phyloP scores from a whole-genome alignment of 2,888 invertebrate genomes.

The Melikaiella ostensackeni region DNA sequence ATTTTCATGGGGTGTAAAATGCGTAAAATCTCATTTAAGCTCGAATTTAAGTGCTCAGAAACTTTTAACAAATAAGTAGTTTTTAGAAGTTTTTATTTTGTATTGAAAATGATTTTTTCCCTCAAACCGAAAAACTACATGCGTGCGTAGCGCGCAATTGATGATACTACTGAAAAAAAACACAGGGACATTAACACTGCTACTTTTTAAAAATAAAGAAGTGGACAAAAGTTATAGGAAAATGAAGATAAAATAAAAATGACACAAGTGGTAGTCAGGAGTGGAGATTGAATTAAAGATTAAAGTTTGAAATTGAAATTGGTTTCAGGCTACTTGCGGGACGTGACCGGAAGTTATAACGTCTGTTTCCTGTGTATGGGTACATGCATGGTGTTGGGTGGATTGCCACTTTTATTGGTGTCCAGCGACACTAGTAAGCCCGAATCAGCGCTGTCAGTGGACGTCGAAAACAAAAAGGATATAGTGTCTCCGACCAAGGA shows the following conservation, averaged over 20 bases:
- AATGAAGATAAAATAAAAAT: not conserved
- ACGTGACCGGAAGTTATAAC: constrained; percentile 85
- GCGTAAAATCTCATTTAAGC: too few relatives aligned
- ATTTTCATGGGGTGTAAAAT: too few relatives aligned
- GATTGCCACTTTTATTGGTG: constrained; percentile 81
- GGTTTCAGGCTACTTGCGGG: constrained; percentile 81
- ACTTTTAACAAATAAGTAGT: too few relatives aligned
- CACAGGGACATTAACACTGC: too few relatives aligned
- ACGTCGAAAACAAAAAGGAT: constrained; percentile 35
- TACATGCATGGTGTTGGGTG: constrained; percentile 85
- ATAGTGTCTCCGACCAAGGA: constrained; percentile 22
- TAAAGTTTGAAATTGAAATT: constrained; percentile 26
- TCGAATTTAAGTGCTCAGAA: too few relatives aligned
- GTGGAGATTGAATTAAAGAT: not conserved
- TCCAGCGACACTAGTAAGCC: constrained; percentile 61
- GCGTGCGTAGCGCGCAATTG: too few relatives aligned
- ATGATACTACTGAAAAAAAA: too few relatives aligned
- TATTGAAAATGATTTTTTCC: too few relatives aligned
- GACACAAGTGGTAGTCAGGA: not conserved
- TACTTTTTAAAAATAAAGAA: too few relatives aligned
- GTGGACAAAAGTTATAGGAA: too few relatives aligned
- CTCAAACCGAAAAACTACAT: too few relatives aligned
- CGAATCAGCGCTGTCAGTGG: constrained; percentile 43
- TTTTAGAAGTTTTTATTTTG: too few relatives aligned
- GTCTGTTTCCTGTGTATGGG: constrained; percentile 88